These are phyloP conservation scores for Iselma pallidipennis DNA, from an alignment of 2,888 invertebrate species.

Conservation along the genomic window DNA sequence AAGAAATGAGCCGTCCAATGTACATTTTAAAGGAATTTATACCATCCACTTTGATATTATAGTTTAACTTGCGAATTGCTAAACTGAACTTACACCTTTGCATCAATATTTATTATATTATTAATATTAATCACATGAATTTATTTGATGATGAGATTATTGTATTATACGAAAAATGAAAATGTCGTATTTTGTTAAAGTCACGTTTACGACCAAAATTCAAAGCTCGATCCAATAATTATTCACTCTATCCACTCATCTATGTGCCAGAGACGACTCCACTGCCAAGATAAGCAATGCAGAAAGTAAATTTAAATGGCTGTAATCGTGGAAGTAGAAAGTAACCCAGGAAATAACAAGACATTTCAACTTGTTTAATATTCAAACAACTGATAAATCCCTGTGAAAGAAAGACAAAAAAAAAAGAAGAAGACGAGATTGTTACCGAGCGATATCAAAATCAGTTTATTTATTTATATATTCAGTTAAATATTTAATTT, in stretches of 20 bases:
- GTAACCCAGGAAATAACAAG: too few relatives aligned
- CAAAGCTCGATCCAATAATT: not conserved
- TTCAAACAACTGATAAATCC: too few relatives aligned
- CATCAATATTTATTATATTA: not conserved
- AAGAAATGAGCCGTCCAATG: constrained; percentile 26
- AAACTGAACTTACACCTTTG: not conserved
- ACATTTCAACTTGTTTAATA: too few relatives aligned
- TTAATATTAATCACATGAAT: not conserved
- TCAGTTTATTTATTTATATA: not conserved
- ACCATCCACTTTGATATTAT: constrained; percentile 2
- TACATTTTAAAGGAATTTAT: constrained; percentile 13
- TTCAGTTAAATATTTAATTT: not conserved
- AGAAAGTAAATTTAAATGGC: not conserved
- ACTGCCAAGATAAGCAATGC: too few relatives aligned
- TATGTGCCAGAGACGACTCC: too few relatives aligned
- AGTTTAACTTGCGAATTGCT: not conserved
- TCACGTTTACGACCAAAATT: not conserved
- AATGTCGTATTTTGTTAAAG: not conserved
- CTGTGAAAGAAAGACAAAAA: too few relatives aligned
- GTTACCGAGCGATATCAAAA: too few relatives aligned
- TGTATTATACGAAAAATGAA: not conserved
- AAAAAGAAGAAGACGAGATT: too few relatives aligned
- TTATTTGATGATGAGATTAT: not conserved
- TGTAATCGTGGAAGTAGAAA: not conserved
- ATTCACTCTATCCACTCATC: too few relatives aligned